Percentiles rank a stretch among this genome's conserved stretches.
Evolutionary conservation across 2,888 invertebrate genomes (phyloP).

Genomic region (Capitulum mitella): DNA sequence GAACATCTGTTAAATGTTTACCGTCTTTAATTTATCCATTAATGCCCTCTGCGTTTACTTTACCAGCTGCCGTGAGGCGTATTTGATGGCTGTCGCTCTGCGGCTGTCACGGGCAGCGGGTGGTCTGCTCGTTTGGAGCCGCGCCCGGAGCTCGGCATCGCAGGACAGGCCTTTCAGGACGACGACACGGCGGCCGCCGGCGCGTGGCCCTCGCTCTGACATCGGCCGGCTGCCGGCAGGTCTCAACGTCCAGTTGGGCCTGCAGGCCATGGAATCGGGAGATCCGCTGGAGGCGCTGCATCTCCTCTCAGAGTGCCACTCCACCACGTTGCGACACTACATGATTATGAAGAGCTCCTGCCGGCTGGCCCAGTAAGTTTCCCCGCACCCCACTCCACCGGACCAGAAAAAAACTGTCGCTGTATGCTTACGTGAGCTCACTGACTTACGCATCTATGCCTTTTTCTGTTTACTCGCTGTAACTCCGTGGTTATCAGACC

Average conservation of each 20-base stretch:
- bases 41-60: too few species aligned
- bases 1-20: too few species aligned
- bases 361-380: not conserved
- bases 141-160: not conserved
- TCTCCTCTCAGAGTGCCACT: not conserved
- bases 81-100: too few species aligned
- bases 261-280: not conserved
- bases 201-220: not conserved
- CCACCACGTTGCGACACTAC: constrained; percentile 3
- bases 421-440: not conserved
- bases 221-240: not conserved
- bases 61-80: too few species aligned
- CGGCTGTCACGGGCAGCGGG: too few species aligned
- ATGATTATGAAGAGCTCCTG: constrained; percentile 23
- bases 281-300: not conserved
- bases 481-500: not conserved
- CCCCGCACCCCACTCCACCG: too few species aligned
- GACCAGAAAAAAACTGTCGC: not conserved
- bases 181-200: not conserved
- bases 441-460: not conserved
- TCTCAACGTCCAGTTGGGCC: not conserved
- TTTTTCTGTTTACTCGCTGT: not conserved
- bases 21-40: too few species aligned
- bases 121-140: not conserved
- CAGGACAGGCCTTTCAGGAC: not conserved